Conservation (phyloP, 2,113 vertebrate genomes). For the Sterrhoptilus dennistouni region DNA sequence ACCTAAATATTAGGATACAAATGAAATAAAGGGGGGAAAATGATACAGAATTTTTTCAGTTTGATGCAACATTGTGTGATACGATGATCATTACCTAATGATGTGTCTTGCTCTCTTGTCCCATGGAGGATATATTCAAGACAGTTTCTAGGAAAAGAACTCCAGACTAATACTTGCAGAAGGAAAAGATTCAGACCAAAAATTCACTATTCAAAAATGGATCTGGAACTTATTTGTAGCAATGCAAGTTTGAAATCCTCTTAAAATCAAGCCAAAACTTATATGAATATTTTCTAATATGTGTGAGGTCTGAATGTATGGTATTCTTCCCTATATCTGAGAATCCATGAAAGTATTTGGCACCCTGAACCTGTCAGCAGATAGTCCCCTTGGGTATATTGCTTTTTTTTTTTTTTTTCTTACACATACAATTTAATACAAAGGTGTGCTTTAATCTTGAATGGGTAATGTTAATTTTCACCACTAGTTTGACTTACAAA, state of each 20-base stretch:
- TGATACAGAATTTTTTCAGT: not conserved
- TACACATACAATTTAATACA: not conserved
- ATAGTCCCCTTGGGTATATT: not conserved
- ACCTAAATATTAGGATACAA: not conserved
- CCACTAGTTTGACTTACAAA: not conserved
- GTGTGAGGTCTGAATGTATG: not conserved
- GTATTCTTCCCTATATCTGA: not conserved
- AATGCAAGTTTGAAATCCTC: not conserved
- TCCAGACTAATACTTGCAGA: not conserved
- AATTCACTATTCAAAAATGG: not conserved
- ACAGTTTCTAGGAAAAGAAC: not conserved
- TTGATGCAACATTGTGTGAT: not conserved
- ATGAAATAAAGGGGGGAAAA: not conserved
- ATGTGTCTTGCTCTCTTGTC: not conserved
- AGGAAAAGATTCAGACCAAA: not conserved
- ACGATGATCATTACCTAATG: fast-evolving
- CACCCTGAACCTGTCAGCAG: not conserved
- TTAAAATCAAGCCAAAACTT: not conserved
- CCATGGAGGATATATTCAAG: not conserved
- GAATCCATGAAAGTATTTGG: not conserved
- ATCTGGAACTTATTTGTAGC: not conserved
- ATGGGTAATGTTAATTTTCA: slow-evolving; percentile 8
- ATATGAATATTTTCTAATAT: not conserved
- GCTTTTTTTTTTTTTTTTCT: not conserved
- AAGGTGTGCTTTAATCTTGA: not conserved